Base-by-base conservation (phyloP, 1,140 invertebrate species). In the Ruditapes philippinarum region DNA sequence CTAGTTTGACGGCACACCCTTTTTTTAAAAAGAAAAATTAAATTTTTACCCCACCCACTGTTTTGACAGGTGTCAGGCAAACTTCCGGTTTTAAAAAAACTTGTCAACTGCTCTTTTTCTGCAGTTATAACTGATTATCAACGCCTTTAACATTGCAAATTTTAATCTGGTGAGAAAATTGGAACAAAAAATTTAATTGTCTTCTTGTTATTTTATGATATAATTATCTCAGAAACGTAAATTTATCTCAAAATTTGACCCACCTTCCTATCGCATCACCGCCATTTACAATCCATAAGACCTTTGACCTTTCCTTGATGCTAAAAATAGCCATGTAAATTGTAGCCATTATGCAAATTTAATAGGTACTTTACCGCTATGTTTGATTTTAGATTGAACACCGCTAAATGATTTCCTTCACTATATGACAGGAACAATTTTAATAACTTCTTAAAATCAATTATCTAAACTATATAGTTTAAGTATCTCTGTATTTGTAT, bases 31-130 rank as follows among this genome's bases (percentile, higher is more conserved):
- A 57, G 22, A 38, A 49, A 38, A 19, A 17, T 4, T n/a, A n/a
- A n/a, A n/a, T n/a, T n/a, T n/a, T 17, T 60, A 80, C 78, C 78
- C 78, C 78, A 80, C 78, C 78, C 78, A 80, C 57, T 57, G 2
- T 33, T 36, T 80, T 80, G 78, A 80, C 78, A 80, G 57, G 78
- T 60, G 57, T 36, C 51, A 2, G 78, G n/a, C n/a, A 22, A 14
- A 80, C 78, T 80, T 80, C 78, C 78, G 78, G 45, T 80, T 80
- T 80, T 14, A 25, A 40, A 36, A 31, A 49, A 80, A 60, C 31
- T 40, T 80, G 78, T 80, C 78, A 80, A 80, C 78, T 80, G 51
- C n/a, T 62, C 17, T 5, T n/a, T 49, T 5, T n/a, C 33, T 28
- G 28, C 57, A 17, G 40, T 22, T 60, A 33, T 60, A 60, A 19